Evolutionary conservation across 2,797 vertebrate genomes (phyloP), one percentile per base, ranked within the genome.

Genomic region (Enteromius trimaculatus): DNA sequence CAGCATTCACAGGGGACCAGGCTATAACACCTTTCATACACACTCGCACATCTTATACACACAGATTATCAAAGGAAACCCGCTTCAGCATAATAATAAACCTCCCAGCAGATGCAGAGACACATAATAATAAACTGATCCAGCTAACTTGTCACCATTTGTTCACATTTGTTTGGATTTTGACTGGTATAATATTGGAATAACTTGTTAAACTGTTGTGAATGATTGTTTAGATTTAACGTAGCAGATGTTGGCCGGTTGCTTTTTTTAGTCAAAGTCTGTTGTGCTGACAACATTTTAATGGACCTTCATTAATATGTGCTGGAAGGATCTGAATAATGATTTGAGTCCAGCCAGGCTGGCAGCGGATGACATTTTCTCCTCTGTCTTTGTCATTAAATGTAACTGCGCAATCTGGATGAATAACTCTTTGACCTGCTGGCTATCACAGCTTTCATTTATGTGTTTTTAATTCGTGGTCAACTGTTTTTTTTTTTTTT

Each of bases 251-350:
- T 86, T 89, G 85, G 85, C 89, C 87, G 14, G 85, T 79, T 80
- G 88, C 89, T 89, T 51, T 77, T 44, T 86, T 80, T 83, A 89
- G 88, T 85, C 74, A 34, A 82, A 92, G 88, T 86, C 86, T 77
- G 76, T 88, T 88, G 87, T 13, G 29, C 21, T 37, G 44, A 51
- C 64, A 51, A 53, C 21, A 34, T 79, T 79, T 79, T 79, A 79
- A 79, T 39, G 16, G 83, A 90, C 82, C 70, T 0, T 60, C 86
- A 90, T 92, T 90, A 92, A 93, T 93, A 93, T 93, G 93, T 91
- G 92, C 89, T 75, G 10, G 0, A 42, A 11, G 9, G 76, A 88
- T 64, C 90, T 92, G 92, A 93, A 93, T 94, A 93, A 93, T 92
- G 90, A 94, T 92, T 89, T 84, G 84, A 29, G 81, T 87, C 84